Conservation (phyloP, 2,888 invertebrate species). For the Protonemura montana region DNA sequence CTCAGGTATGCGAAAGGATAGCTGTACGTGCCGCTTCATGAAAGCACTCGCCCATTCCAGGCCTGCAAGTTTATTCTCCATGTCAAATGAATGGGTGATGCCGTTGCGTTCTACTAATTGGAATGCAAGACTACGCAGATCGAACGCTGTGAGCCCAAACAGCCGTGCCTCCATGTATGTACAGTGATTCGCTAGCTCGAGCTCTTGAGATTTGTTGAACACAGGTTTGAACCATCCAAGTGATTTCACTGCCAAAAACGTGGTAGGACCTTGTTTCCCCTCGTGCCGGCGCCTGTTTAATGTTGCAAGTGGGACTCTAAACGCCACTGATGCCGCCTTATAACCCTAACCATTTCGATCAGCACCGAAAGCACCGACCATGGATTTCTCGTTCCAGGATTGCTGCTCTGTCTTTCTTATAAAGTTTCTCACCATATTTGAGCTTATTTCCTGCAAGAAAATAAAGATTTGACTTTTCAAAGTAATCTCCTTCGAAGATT, state of each 20-base stretch:
- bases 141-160: constrained; percentile 34
- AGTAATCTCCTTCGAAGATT: too few relatives aligned
- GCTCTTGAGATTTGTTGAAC: constrained; percentile 15
- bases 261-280: constrained; percentile 35
- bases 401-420: constrained; percentile 44
- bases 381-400: constrained; percentile 47
- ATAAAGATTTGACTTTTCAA: too few relatives aligned
- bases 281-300: constrained; percentile 47
- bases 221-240: background rate
- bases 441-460: too few relatives aligned
- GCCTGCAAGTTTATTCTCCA: constrained; percentile 26
- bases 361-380: constrained; percentile 48
- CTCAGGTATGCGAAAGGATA: constrained; percentile 33
- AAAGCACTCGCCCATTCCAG: constrained; percentile 31
- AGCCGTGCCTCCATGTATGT: constrained; percentile 32
- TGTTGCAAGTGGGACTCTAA: constrained; percentile 49
- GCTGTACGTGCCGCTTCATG: constrained; percentile 21
- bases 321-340: constrained; percentile 44
- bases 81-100: background rate
- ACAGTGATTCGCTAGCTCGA: constrained; percentile 14
- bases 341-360: constrained; percentile 48
- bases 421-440: background rate
- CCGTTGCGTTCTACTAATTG: constrained; percentile 21
- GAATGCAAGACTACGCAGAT: constrained; percentile 26
- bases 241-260: constrained; percentile 1